A percentile compares a stretch with the other conserved stretches of the same genome.
phyloP scores from a whole-genome alignment of 1,140 invertebrate genomes.

The Orchestia grillus region DNA sequence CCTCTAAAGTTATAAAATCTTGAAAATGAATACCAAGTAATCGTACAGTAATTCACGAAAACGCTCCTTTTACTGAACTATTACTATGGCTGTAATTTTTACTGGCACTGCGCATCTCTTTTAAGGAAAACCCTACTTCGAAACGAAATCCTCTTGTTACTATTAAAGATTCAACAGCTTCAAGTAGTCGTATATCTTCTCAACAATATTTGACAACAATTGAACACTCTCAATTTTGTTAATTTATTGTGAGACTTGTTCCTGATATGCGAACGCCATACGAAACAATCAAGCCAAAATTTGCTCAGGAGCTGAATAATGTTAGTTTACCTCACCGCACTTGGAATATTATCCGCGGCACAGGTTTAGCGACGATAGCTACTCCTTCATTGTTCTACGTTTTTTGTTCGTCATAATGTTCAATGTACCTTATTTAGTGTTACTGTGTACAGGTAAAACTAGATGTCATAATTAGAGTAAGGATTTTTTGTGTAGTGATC shows the following conservation, averaged over 20 bases:
- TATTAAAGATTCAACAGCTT: neutral
- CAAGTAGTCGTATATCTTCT: neutral
- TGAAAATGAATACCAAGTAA: too few species aligned
- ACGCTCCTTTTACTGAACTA: too few species aligned
- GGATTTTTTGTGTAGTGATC: neutral
- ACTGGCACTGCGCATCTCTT: neutral
- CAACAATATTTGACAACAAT: neutral
- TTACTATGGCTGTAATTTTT: too few species aligned
- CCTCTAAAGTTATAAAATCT: too few species aligned
- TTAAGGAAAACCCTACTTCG: neutral
- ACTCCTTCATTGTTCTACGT: neutral
- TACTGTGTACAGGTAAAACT: slow-evolving; percentile 25
- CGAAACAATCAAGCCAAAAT: neutral
- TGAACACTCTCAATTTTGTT: too few species aligned
- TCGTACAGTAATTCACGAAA: too few species aligned
- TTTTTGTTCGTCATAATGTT: neutral
- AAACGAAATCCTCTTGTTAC: neutral
- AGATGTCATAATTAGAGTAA: neutral
- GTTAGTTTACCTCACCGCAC: neutral
- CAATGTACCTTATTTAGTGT: slow-evolving; percentile 32
- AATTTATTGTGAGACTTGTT: too few species aligned
- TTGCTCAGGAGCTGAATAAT: neutral
- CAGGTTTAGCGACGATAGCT: neutral
- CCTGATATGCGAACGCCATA: neutral
- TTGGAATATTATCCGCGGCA: neutral